phyloP scores from a whole-genome alignment of 2,113 vertebrate genomes.

The Electrona antarctica region DNA sequence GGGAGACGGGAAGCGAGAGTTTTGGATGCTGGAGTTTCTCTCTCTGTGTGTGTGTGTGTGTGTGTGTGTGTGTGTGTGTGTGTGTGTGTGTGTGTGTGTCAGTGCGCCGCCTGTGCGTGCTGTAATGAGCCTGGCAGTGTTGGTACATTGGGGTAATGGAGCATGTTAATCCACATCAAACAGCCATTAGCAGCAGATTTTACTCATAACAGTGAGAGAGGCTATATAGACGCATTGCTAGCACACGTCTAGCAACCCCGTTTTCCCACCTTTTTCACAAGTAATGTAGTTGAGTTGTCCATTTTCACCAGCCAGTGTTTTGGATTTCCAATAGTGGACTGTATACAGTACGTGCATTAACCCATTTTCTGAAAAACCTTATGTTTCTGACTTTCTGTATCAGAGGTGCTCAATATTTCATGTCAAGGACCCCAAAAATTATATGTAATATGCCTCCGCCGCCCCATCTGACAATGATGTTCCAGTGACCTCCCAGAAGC shows the following conservation, averaged over 20 bases:
- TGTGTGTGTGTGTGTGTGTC: constrained; percentile 9
- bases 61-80: constrained; percentile 12
- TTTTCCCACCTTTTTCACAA: background rate
- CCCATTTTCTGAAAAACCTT: too few species aligned
- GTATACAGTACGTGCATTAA: too few species aligned
- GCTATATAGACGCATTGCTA: constrained; percentile 14
- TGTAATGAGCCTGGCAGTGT: constrained; percentile 72
- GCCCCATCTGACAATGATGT: too few species aligned
- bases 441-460: too few species aligned
- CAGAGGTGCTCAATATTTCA: too few species aligned
- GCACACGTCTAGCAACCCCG: constrained; percentile 17
- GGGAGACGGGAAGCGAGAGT: constrained; percentile 48
- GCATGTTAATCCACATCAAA: constrained; percentile 79
- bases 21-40: constrained; percentile 50
- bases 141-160: constrained; percentile 76
- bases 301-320: constrained; percentile 15
- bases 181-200: constrained; percentile 69
- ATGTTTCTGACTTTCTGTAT: too few species aligned
- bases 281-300: background rate
- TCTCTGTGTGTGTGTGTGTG: constrained; percentile 24
- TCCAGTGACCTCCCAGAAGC: too few species aligned
- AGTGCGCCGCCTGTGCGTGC: constrained; percentile 33
- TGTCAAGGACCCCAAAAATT: too few species aligned
- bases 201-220: constrained; percentile 32
- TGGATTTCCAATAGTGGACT: background rate